phyloP scores from a whole-genome alignment of 2,113 vertebrate species.

The human region DNA sequence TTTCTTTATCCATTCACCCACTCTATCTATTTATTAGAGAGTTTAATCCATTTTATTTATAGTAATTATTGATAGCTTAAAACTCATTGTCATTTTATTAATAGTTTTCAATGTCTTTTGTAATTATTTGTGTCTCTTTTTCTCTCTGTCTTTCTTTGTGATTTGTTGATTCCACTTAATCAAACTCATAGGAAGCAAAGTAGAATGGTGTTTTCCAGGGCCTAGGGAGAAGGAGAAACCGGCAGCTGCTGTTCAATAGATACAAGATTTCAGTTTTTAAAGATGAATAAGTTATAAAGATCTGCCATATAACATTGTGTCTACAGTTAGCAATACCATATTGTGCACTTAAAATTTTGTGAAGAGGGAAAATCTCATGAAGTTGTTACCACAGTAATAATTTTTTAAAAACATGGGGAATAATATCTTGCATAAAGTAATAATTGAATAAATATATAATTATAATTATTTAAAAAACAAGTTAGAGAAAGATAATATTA shows the following conservation, averaged over 20 bases:
- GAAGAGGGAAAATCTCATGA: background rate
- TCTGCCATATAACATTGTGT: background rate
- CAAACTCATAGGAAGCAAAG: background rate
- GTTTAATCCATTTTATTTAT: background rate
- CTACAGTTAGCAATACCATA: background rate
- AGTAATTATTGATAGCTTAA: background rate
- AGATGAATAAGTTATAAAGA: background rate
- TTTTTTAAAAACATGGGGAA: background rate
- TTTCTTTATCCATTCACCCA: background rate
- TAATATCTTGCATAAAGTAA: background rate
- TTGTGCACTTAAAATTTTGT: background rate
- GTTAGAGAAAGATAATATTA: background rate
- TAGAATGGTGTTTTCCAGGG: background rate
- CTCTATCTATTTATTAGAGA: background rate
- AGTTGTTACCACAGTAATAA: background rate
- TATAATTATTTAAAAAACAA: background rate
- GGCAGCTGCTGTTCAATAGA: background rate
- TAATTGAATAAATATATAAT: background rate
- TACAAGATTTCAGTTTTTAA: background rate
- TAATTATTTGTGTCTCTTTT: background rate
- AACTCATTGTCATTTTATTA: background rate
- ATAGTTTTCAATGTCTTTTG: background rate
- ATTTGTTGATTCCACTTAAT: background rate
- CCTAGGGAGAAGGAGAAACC: background rate
- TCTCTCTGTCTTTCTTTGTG: background rate